These are phyloP conservation scores for Oxygymnocypris stewartii DNA, from an alignment of 2,113 vertebrate genomes.

Conservation along the genomic window DNA sequence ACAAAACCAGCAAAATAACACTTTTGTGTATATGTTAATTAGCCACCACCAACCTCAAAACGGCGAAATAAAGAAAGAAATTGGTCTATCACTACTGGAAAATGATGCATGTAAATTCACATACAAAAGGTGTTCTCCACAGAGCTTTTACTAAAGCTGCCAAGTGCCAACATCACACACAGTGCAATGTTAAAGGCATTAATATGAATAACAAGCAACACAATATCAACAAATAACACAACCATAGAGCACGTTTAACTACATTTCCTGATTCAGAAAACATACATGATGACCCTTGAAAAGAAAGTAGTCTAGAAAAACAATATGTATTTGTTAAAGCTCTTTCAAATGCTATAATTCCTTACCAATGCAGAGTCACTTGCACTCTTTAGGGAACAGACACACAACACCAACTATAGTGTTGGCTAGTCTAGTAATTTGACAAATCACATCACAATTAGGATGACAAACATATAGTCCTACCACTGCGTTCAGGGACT, in stretches of 20 bases:
- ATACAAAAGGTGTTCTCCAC: not conserved
- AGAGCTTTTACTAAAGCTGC: not conserved
- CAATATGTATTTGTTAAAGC: not conserved
- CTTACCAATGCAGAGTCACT: not conserved
- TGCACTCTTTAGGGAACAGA: not conserved
- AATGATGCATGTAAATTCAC: not conserved
- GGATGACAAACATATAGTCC: not conserved
- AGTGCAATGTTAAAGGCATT: not conserved
- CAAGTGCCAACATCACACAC: too few relatives aligned
- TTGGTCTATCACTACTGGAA: not conserved
- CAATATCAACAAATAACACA: not conserved
- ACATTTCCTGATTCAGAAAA: not conserved
- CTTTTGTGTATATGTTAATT: not conserved
- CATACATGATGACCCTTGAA: not conserved
- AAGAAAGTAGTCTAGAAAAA: not conserved
- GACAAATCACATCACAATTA: not conserved
- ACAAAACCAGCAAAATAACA: not conserved
- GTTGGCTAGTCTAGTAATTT: not conserved
- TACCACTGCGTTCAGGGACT: conserved; percentile 5
- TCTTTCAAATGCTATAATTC: not conserved
- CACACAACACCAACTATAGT: not conserved
- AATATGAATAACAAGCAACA: not conserved
- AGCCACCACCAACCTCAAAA: not conserved
- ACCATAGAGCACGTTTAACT: not conserved
- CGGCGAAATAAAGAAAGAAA: not conserved